A percentile compares a stretch with the other conserved stretches of the same genome.
Conservation (phyloP, 2,113 vertebrate genomes). For the Heterotis niloticus region DNA sequence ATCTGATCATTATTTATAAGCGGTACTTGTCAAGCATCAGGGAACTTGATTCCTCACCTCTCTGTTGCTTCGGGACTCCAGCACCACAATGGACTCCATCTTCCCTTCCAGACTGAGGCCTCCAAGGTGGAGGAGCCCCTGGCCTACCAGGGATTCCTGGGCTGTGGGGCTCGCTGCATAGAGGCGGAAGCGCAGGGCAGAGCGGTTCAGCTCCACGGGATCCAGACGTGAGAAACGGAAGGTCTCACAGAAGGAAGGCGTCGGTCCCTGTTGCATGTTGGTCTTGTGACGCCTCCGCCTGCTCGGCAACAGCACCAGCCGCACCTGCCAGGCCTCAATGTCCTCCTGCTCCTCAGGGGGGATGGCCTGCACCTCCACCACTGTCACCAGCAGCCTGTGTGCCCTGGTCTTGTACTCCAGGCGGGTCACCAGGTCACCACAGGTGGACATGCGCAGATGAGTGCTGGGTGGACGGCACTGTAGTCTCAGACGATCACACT, state of each 20-base stretch:
- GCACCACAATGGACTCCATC: conserved; percentile 69
- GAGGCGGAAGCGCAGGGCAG: conserved; percentile 82
- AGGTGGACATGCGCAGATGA: conserved; percentile 74
- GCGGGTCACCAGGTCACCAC: conserved; percentile 77
- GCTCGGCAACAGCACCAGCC: conserved; percentile 78
- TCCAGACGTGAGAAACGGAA: conserved; percentile 80
- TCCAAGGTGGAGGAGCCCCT: conserved; percentile 75
- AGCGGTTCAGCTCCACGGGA: conserved; percentile 63
- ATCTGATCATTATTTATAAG: background rate
- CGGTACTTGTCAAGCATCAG: background rate
- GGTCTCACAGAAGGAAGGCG: conserved; percentile 78
- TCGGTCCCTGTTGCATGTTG: conserved; percentile 71
- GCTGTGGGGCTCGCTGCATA: conserved; percentile 79
- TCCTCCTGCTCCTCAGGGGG: conserved; percentile 81
- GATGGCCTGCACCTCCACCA: conserved; percentile 74
- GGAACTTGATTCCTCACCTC: conserved; percentile 63
- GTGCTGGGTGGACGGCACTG: conserved; percentile 12
- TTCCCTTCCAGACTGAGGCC: conserved; percentile 58
- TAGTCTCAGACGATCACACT: conserved; percentile 49
- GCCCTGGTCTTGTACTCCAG: conserved; percentile 70
- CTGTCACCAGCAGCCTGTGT: conserved; percentile 74
- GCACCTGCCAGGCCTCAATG: conserved; percentile 87
- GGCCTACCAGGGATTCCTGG: conserved; percentile 88
- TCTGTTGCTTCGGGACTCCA: conserved; percentile 86
- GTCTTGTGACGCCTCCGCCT: conserved; percentile 88